Percentiles rank a stretch among this genome's conserved stretches.
Conservation (phyloP, 1,140 invertebrate species). For the Drosophila burlai region DNA sequence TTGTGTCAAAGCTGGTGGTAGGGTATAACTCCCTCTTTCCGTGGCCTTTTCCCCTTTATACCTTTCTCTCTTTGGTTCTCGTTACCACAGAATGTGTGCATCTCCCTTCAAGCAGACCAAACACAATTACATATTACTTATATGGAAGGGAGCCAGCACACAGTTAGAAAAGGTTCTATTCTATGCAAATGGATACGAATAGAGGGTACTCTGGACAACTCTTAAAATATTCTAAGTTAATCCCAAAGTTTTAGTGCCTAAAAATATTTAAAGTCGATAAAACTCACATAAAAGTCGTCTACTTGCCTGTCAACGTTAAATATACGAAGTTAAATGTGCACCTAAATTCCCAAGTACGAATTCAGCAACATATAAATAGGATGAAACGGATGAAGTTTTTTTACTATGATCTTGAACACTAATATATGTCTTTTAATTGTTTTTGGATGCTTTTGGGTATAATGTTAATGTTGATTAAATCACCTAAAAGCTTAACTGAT, state of each 20-base stretch:
- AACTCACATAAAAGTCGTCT: too few species aligned
- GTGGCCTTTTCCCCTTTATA: neutral
- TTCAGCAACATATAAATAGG: too few species aligned
- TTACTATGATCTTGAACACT: too few species aligned
- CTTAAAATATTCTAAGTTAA: neutral
- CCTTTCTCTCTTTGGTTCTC: slow-evolving; percentile 6
- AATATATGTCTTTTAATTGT: too few species aligned
- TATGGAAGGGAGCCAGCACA: slow-evolving; percentile 16
- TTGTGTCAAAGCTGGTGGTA: slow-evolving; percentile 37
- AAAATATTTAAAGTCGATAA: neutral
- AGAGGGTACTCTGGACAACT: neutral
- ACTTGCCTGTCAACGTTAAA: too few species aligned
- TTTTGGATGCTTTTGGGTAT: too few species aligned
- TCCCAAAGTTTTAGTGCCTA: rapidly evolving
- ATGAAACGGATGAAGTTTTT: too few species aligned
- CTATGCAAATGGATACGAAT: neutral
- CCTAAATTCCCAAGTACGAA: too few species aligned
- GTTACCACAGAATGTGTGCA: slow-evolving; percentile 38
- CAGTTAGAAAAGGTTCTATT: slow-evolving; percentile 9
- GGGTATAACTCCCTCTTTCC: neutral
- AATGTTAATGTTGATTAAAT: too few species aligned
- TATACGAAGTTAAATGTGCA: too few species aligned
- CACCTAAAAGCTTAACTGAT: too few species aligned
- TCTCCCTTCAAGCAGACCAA: slow-evolving; percentile 44
- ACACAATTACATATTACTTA: slow-evolving; percentile 43